A percentile compares a stretch with the other conserved stretches of the same genome.
Conservation (phyloP, 2,888 invertebrate genomes). For the Heliconius aoede region DNA sequence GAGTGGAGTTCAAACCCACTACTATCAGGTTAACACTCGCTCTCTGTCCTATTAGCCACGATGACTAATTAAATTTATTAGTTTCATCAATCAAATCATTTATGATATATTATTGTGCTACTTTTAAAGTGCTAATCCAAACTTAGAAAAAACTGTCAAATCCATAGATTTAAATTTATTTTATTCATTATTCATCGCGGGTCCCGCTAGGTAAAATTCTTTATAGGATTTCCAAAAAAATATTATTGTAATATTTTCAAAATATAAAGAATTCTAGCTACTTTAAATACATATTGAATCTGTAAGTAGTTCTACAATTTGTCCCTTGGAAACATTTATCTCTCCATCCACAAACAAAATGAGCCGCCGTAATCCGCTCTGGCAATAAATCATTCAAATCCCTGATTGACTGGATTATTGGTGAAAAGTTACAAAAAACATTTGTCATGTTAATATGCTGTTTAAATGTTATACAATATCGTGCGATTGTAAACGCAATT, state of each 20-base stretch:
- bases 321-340: constrained; percentile 1
- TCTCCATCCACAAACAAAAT: background rate
- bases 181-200: too few species aligned
- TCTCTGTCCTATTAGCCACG: too few species aligned
- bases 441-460: background rate
- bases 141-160: too few species aligned
- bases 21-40: too few species aligned
- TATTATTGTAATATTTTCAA: background rate
- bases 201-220: too few species aligned
- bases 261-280: background rate
- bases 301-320: background rate
- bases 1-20: too few species aligned
- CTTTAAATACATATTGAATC: background rate
- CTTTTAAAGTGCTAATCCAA: too few species aligned
- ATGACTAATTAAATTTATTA: too few species aligned
- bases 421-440: background rate
- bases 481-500: background rate
- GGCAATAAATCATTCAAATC: constrained; percentile 16
- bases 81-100: too few species aligned
- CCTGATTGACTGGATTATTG: constrained; percentile 13
- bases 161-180: too few species aligned
- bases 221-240: too few species aligned
- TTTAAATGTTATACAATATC: background rate
- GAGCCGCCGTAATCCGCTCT: background rate
- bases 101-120: too few species aligned